Base-by-base conservation (phyloP, 2,113 vertebrate genomes). In the Bungarus multicinctus region DNA sequence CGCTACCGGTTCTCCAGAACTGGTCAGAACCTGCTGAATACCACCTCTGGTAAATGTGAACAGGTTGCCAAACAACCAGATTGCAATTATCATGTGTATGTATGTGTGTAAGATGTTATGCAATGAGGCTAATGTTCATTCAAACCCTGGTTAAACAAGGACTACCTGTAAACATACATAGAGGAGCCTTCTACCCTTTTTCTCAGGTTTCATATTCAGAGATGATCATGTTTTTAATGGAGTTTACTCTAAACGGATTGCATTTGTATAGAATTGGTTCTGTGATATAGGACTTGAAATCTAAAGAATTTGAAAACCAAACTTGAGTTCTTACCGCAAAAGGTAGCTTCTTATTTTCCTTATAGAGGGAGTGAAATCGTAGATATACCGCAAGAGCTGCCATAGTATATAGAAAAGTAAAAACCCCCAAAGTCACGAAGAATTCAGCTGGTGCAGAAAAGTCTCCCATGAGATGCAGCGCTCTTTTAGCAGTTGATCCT, bases 381-480 rank as follows among this genome's bases (percentile, higher is more conserved):
- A 99, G 95, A 96, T 99, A 99, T 89, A 99, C 47, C 86, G 98
- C 96, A 3, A 99, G 96, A 0, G 98, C 98, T 0, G 97, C 98
- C 93, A 97, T 98, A 95, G 98, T 69, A 96, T 99, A 99, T 50
- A 99, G 98, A 96, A 99, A 99, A 64, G 97, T 98, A 94, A 99
- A 98, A 94, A 99, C 99, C 91, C 98, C 99, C 43, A 99, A 96
- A 53, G 98, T 98, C 91, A 99, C 99, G 0, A 98, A 99, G 95
- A 99, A 99, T 96, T 99, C 97, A 0, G 99, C 98, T 0, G 99
- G 98, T 22, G 99, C 98, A 0, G 99, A 97, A 90, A 98, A 97
- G 93, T 99, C 98, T 11, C 99, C 99, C 2, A 94, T 91, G 94
- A 99, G 98, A 94, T 96, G 95, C 91, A 98, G 94, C 45, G 43